Percentiles rank a stretch among this genome's conserved stretches.
Conservation (phyloP, 92 coral and sea anemone genomes). For the Zoanthus gigantus region DNA sequence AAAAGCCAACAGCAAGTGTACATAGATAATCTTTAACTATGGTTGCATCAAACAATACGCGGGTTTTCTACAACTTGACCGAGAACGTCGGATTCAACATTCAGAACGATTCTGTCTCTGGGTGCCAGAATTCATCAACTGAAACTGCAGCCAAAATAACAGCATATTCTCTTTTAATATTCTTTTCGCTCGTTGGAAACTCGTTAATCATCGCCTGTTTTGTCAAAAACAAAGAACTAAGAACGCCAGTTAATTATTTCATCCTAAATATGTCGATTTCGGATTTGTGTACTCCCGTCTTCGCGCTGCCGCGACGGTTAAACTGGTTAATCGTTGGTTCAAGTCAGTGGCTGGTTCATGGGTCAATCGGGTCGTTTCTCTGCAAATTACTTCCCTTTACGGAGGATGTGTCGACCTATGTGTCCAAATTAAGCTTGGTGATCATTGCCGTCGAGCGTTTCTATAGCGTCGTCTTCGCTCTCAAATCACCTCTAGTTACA, state of each 20-base stretch:
- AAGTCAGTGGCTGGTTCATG: slow-evolving; percentile 30
- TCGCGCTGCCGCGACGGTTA: slow-evolving; percentile 36
- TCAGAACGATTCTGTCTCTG: not conserved
- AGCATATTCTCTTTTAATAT: slow-evolving; percentile 8
- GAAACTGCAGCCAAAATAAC: slow-evolving; percentile 16
- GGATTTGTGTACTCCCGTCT: slow-evolving; percentile 35
- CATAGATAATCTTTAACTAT: not conserved
- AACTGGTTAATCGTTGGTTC: slow-evolving; percentile 40
- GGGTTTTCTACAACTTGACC: slow-evolving; percentile 12
- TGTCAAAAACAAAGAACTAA: slow-evolving; percentile 29
- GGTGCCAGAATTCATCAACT: slow-evolving; percentile 2
- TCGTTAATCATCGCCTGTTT: slow-evolving; percentile 13
- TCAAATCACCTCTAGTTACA: slow-evolving; percentile 31
- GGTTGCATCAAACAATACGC: slow-evolving; percentile 3
- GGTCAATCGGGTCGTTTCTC: slow-evolving; percentile 9
- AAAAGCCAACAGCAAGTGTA: too few relatives aligned
- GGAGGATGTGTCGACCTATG: slow-evolving; percentile 39
- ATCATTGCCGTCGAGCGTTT: slow-evolving; percentile 35
- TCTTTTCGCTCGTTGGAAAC: slow-evolving; percentile 29
- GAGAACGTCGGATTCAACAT: not conserved
- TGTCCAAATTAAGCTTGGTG: slow-evolving; percentile 36
- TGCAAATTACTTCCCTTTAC: slow-evolving; percentile 41
- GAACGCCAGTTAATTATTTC: slow-evolving; percentile 42
- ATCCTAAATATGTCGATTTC: slow-evolving; percentile 43
- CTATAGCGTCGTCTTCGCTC: slow-evolving; percentile 34